Evolutionary conservation across 2,113 vertebrate genomes (phyloP), one percentile per base, ranked within the genome.

Genomic region (Gavialis gangeticus): DNA sequence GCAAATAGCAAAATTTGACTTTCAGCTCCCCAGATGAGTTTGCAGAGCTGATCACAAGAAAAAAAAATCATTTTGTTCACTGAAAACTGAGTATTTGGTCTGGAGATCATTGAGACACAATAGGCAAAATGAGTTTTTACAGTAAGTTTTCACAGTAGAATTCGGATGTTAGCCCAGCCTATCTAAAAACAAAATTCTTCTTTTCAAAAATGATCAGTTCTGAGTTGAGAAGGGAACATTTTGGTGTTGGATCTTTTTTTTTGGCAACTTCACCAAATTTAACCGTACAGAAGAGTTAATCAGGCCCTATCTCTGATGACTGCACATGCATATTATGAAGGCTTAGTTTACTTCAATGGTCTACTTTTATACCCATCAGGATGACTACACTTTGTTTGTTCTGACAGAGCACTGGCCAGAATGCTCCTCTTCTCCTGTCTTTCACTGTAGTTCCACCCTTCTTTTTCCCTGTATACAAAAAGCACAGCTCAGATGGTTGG

Each of bases 191-290:
- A 1, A 54, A 91, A 1, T 0, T 28, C 24, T 85, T 75, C 27
- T 58, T 76, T 90, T 67, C 16, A 0, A 18, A 71, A 88, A 15
- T 12, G 7, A 24, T 21, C 5, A 67, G 10, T 19, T 80, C 75
- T 73, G 57, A 87, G 30, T 69, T 73, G 57, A 87, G 30, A 92
- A 96, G 87, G 6, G 4, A 89, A 75, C 4, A 3, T 34, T 58
- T 92, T 95, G 17, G 15, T 86, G 15, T 88, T 88, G 56, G 25
- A 69, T 71, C 71, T 4, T 92, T 94, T 89, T 89, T 84, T 10
- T 60, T 17, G 60, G 10, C 0, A 0, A 3, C 59, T 58, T 14
- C 73, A 46, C 3, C 25, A 30, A 88, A 66, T 85, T 85, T 46
- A 91, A 69, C 37, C 54, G 67, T 5, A 75, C 28, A 93, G 3